These are phyloP conservation scores for Adela reaumurella DNA, from an alignment of 2,888 invertebrate species.

Conservation along the genomic window DNA sequence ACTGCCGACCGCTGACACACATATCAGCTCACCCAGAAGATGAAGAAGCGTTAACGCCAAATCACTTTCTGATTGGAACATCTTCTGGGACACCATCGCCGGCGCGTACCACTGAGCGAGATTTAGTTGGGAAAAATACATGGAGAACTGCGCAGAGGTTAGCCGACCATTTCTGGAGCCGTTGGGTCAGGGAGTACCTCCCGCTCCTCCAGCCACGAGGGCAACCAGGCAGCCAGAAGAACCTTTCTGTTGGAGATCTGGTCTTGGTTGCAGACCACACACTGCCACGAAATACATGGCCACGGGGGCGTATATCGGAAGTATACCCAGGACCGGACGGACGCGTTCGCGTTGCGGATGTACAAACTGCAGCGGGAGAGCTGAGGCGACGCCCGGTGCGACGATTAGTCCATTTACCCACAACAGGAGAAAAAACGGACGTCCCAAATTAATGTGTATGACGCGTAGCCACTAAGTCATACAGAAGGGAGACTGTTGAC, in stretches of 20 bases:
- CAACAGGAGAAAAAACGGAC: too few species aligned
- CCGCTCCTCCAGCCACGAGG: background rate
- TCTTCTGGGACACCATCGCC: background rate
- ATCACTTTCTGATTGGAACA: background rate
- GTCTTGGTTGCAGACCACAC: background rate
- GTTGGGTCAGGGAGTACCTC: slow-evolving; percentile 4
- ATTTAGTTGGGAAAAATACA: background rate
- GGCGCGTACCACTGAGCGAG: background rate
- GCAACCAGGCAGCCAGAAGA: background rate
- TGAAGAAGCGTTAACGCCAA: slow-evolving; percentile 4
- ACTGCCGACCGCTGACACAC: slow-evolving; percentile 1
- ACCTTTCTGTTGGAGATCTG: background rate
- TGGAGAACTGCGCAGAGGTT: slow-evolving; percentile 1
- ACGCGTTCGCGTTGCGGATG: background rate
- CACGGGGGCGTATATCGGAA: background rate
- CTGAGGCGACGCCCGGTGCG: background rate
- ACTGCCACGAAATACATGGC: background rate
- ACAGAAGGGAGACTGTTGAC: too few species aligned
- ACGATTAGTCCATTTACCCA: too few species aligned
- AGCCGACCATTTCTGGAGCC: slow-evolving; percentile 3
- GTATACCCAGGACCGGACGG: background rate
- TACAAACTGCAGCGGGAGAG: background rate
- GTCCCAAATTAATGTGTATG: too few species aligned
- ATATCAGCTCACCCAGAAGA: background rate
- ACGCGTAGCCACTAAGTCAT: too few species aligned